These are phyloP conservation scores for Melanotus villosus DNA, from an alignment of 2,888 invertebrate species.

Conservation along the genomic window DNA sequence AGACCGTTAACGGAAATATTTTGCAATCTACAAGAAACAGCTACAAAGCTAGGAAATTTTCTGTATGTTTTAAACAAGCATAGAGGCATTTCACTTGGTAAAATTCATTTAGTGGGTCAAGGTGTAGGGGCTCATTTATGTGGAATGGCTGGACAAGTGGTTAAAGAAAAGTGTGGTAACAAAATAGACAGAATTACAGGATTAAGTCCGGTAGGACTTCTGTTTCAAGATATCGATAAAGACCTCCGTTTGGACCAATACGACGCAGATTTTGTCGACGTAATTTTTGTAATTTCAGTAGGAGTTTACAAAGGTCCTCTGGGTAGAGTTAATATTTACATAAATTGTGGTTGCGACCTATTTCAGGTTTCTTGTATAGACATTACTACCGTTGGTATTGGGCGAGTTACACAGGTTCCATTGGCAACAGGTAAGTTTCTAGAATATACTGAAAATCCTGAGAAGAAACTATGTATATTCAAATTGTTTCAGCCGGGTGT, in stretches of 20 bases:
- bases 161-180: not conserved
- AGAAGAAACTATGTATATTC: too few relatives aligned
- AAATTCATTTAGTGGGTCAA: slow-evolving; percentile 32
- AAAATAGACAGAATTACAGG: slow-evolving; percentile 11
- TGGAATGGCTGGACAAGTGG: slow-evolving; percentile 5
- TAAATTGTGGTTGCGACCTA: too few relatives aligned
- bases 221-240: not conserved
- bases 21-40: slow-evolving; percentile 16
- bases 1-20: not conserved
- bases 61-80: slow-evolving; percentile 20
- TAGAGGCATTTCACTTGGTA: not conserved
- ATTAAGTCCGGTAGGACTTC: slow-evolving; percentile 20
- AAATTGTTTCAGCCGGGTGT: too few relatives aligned
- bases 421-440: too few relatives aligned
- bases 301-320: not conserved
- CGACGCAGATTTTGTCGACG: slow-evolving; percentile 19
- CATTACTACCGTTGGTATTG: too few relatives aligned
- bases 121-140: slow-evolving; percentile 23
- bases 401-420: too few relatives aligned
- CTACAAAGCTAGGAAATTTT: slow-evolving; percentile 1
- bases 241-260: not conserved
- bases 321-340: not conserved
- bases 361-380: too few relatives aligned
- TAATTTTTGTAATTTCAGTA: slow-evolving; percentile 14
- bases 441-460: too few relatives aligned